Conservation (phyloP, 2,797 vertebrate genomes). For the Pangasius djambal region DNA sequence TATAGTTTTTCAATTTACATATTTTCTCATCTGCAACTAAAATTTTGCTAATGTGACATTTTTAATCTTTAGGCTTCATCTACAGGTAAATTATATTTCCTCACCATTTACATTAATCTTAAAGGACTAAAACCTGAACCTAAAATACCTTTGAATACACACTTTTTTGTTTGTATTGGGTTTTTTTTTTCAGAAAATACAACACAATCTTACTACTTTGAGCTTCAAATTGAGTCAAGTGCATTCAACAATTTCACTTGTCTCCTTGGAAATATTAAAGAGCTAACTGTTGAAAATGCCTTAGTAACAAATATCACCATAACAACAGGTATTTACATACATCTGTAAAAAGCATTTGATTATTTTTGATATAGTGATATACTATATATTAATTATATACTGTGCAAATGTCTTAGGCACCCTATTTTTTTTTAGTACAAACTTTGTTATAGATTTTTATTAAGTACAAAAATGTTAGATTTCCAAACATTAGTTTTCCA, state of each 20-base stretch:
- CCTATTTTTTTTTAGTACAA: no score
- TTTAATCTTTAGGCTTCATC: slow-evolving; percentile 25
- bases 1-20: background rate
- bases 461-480: no score
- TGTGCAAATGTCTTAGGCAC: no score
- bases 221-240: slow-evolving; percentile 56
- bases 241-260: accelerated
- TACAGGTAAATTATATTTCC: slow-evolving; percentile 58
- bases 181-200: slow-evolving; percentile 53
- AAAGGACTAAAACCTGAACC: background rate
- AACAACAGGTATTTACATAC: slow-evolving; percentile 66
- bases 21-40: background rate
- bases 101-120: background rate
- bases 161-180: slow-evolving; percentile 10
- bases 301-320: accelerated
- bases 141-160: background rate
- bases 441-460: no score
- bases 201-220: slow-evolving; percentile 62
- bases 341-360: background rate
- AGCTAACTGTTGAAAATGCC: accelerated
- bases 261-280: accelerated
- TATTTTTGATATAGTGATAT: background rate
- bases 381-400: background rate
- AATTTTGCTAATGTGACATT: background rate
- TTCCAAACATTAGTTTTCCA: no score